Evolutionary conservation across 1,140 invertebrate genomes (phyloP), one percentile per base, ranked within the genome.

Genomic region (Neodiprion pinetum): DNA sequence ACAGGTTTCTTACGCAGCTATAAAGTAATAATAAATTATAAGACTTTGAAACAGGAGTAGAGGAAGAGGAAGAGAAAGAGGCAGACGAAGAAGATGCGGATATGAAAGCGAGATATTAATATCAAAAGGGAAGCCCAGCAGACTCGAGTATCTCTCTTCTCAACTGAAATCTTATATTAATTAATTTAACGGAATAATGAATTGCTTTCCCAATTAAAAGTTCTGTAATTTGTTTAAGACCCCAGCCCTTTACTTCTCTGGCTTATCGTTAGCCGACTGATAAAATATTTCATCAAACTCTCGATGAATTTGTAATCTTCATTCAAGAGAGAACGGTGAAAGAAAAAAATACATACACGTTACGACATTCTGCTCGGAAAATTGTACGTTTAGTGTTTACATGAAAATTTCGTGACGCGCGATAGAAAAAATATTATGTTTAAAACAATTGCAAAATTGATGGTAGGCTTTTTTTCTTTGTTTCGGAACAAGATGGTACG

Each of bases 121-220:
- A 78, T 78, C 72, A 71, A 78, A 78, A 73, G 66, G 66, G 70
- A 71, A 23, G 67, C 10, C 10, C 48, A 65, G 23, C n/a, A 23
- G 50, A 40, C 50, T 14, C 48, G 14, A 40, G 70, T 49, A 74
- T 72, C 66, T 69, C 65, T n/a, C 14, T 72, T 40, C 23, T 48
- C 47, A 61, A 66, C 68, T 75, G 77, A 73, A 77, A 71, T 81
- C 77, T 81, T 81, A 80, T 79, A 81, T 81, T 81, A 81, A 81
- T 81, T 81, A 81, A 81, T 81, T 78, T 74, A 71, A 73, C 76
- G 74, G 76, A 77, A 81, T 79, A 81, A 81, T 81, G 79, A 81
- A 81, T 81, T 81, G 77, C 78, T 76, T 70, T 68, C n/a, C 74
- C 80, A 81, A 81, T 81, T 81, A 81, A 81, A 81, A 81, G 74